phyloP scores from a whole-genome alignment of 2,888 invertebrate genomes.

The Tridacna gigas region DNA sequence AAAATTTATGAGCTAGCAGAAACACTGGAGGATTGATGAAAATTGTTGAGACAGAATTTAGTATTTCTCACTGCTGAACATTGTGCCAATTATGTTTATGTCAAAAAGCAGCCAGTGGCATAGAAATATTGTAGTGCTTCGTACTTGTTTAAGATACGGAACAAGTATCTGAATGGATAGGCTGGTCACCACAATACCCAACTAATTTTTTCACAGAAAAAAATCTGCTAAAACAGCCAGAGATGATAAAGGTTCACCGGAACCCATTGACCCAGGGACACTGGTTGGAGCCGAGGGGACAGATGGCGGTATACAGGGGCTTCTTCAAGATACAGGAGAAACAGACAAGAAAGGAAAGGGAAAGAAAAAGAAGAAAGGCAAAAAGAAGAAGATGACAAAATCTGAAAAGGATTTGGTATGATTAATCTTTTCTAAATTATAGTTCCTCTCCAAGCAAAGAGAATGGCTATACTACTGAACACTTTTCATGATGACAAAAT shows the following conservation, averaged over 20 bases:
- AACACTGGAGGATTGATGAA: too few relatives aligned
- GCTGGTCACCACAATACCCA: too few relatives aligned
- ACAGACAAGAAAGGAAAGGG: constrained; percentile 49
- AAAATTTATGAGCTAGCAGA: too few relatives aligned
- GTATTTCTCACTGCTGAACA: too few relatives aligned
- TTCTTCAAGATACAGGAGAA: constrained; percentile 44
- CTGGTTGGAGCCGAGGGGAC: constrained; percentile 69
- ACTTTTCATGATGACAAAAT: not conserved
- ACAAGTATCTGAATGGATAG: too few relatives aligned
- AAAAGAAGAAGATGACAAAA: constrained; percentile 72
- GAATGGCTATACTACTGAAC: not conserved
- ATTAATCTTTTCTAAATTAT: not conserved
- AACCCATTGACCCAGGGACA: constrained; percentile 70
- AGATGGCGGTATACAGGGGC: constrained; percentile 59
- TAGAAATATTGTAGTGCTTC: too few relatives aligned
- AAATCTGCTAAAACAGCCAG: constrained; percentile 65
- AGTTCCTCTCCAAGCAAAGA: too few relatives aligned
- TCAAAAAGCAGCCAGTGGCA: too few relatives aligned
- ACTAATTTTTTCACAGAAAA: constrained; percentile 42
- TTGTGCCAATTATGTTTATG: too few relatives aligned
- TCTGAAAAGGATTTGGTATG: constrained; percentile 76
- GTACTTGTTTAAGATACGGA: too few relatives aligned
- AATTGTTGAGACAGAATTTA: too few relatives aligned
- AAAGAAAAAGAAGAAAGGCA: constrained; percentile 69
- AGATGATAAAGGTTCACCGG: constrained; percentile 65